phyloP scores from a whole-genome alignment of 2,113 vertebrate genomes.

The Equus quagga region DNA sequence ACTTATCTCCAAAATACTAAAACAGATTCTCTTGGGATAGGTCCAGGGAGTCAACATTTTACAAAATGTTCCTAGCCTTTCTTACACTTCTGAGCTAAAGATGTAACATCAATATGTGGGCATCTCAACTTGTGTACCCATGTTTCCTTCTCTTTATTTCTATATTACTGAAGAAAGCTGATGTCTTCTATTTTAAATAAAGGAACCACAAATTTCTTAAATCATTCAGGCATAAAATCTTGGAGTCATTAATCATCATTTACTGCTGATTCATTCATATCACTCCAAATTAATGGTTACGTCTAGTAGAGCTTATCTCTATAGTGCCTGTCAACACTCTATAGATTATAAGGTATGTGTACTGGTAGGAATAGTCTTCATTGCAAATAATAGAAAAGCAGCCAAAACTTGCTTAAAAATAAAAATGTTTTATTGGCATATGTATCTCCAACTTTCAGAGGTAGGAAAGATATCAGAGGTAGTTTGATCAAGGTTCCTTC shows the following conservation, averaged over 20 bases:
- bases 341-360: background rate
- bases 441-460: background rate
- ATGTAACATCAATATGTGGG: background rate
- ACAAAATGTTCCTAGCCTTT: background rate
- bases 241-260: background rate
- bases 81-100: background rate
- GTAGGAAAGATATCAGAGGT: background rate
- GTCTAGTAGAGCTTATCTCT: background rate
- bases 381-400: background rate
- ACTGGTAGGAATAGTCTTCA: background rate
- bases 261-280: background rate
- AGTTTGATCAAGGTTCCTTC: background rate
- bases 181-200: background rate
- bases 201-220: background rate
- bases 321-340: background rate
- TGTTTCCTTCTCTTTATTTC: background rate
- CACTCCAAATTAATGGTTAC: background rate
- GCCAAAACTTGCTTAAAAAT: background rate
- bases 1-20: background rate
- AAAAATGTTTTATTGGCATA: background rate
- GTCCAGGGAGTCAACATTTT: background rate
- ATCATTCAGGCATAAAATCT: background rate
- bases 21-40: background rate
- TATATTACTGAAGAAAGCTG: background rate
- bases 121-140: background rate